Evolutionary conservation across 2,888 invertebrate genomes (phyloP).

Genomic region (Aphidius colemani): DNA sequence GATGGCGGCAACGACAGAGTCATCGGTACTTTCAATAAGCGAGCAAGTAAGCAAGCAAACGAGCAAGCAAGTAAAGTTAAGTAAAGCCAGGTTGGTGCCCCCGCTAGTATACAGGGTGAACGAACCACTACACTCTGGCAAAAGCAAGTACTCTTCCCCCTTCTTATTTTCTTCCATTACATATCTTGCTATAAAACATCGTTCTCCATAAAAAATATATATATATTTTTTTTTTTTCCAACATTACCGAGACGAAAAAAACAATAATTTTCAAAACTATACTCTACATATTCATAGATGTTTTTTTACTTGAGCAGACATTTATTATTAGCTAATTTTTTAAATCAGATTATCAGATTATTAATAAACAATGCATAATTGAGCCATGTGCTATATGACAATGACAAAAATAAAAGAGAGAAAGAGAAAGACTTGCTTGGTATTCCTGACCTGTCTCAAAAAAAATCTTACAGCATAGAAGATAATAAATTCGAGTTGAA

Average conservation of each 20-base stretch:
- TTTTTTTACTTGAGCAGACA: no score
- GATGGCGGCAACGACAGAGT: conserved; percentile 21
- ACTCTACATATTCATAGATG: no score
- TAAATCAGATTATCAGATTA: no score
- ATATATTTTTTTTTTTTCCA: not conserved
- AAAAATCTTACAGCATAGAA: conserved; percentile 42
- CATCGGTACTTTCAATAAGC: conserved; percentile 48
- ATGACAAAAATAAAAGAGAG: not conserved
- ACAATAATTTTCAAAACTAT: no score
- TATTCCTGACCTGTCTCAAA: conserved; percentile 50
- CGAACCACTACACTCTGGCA: conserved; percentile 56
- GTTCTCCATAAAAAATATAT: no score
- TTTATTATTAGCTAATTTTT: no score
- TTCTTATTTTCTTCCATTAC: conserved; percentile 40
- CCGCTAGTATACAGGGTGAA: conserved; percentile 55
- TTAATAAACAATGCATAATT: not conserved
- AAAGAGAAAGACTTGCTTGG: conserved; percentile 18
- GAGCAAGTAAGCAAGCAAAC: conserved; percentile 48
- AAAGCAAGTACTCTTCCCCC: conserved; percentile 49
- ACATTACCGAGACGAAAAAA: not conserved
- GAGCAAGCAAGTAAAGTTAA: conserved; percentile 44
- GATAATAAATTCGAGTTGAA: conserved; percentile 41
- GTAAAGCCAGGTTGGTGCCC: conserved; percentile 61
- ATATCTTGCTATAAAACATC: conserved; percentile 21
- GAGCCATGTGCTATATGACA: not conserved